A percentile compares a stretch with the other conserved stretches of the same genome.
Conservation (phyloP, 2,888 invertebrate species). For the Eupithecia subumbrata region DNA sequence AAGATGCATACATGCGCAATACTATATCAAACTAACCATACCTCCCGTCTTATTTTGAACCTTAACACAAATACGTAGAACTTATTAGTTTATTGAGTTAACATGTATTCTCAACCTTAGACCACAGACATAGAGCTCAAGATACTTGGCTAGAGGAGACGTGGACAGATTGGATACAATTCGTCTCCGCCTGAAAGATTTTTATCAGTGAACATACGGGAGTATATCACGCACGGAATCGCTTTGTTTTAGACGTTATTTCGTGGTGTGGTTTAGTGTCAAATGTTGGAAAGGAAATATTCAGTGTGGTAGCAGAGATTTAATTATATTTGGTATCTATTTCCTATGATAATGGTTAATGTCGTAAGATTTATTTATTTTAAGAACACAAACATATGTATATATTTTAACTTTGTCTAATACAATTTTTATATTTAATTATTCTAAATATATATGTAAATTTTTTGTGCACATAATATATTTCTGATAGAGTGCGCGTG, state of each 20-base stretch:
- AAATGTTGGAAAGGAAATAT: neutral
- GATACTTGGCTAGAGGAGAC: conserved; percentile 8
- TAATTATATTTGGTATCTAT: no score
- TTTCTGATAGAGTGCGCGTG: no score
- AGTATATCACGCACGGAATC: conserved; percentile 4
- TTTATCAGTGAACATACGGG: conserved; percentile 31
- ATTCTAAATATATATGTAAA: no score
- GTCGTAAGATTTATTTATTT: no score
- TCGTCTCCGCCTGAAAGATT: conserved; percentile 16
- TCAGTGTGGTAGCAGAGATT: no score
- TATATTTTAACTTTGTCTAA: no score
- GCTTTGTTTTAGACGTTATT: conserved; percentile 7
- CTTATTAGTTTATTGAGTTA: neutral
- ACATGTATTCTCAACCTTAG: neutral
- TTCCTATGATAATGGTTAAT: no score
- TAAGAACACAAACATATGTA: no score
- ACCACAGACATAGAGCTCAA: neutral
- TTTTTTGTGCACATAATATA: no score
- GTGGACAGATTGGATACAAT: conserved; percentile 30
- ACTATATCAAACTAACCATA: neutral
- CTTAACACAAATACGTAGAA: neutral
- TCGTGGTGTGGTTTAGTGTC: neutral
- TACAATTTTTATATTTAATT: no score
- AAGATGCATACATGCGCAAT: neutral
- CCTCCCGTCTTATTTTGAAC: neutral